phyloP scores from a whole-genome alignment of 2,888 invertebrate species.

The Chorisops tibialis region DNA sequence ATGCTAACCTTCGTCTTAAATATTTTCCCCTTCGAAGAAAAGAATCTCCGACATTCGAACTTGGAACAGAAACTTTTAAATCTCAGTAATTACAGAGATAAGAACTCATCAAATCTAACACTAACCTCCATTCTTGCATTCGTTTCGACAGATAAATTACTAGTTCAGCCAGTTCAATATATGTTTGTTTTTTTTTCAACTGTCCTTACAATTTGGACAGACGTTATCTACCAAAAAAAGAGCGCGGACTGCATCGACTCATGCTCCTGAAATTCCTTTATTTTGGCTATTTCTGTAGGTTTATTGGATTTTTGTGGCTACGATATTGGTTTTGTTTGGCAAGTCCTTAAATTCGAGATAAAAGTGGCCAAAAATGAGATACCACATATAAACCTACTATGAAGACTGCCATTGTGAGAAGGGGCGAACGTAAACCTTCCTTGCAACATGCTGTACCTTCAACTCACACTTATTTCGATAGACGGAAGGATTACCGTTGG shows the following conservation, averaged over 20 bases:
- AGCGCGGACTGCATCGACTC: background rate
- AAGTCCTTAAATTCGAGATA: constrained; percentile 30
- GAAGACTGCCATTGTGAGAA: background rate
- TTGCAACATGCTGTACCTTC: background rate
- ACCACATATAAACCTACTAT: background rate
- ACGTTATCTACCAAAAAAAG: no score
- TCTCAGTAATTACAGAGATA: no score
- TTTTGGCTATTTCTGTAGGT: background rate
- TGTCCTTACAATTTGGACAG: no score
- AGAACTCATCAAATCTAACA: no score
- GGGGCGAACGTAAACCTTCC: background rate
- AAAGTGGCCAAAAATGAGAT: constrained; percentile 14
- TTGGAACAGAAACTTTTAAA: no score
- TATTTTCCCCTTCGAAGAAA: background rate
- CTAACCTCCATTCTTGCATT: no score
- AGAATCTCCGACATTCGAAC: background rate
- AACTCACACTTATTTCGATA: constrained; percentile 4
- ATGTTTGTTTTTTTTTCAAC: constrained; percentile 2
- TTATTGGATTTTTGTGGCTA: constrained; percentile 31
- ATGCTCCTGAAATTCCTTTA: no score
- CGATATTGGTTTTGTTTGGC: constrained; percentile 32
- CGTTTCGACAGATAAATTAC: no score
- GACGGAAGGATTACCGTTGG: constrained; percentile 20
- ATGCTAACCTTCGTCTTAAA: background rate
- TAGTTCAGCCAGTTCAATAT: background rate